Percentiles rank a stretch among this genome's conserved stretches.
These are phyloP conservation scores for Brachylomia viminalis DNA, from an alignment of 2,888 invertebrate genomes.

Conservation along the genomic window DNA sequence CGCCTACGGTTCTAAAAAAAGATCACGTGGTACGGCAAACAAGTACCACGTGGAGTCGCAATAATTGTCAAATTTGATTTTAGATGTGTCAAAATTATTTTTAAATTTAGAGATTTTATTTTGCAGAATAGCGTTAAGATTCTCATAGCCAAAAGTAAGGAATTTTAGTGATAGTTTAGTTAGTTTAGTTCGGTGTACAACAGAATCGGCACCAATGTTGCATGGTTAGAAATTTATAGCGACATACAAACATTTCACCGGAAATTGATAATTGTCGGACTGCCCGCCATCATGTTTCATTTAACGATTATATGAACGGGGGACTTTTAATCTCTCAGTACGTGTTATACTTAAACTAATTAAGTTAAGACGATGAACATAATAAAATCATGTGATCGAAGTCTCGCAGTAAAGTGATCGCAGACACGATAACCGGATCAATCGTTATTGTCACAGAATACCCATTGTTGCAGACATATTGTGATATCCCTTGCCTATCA, in stretches of 20 bases:
- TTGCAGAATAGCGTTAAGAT: no score
- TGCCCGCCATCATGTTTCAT: constrained; percentile 1
- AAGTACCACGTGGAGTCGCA: no score
- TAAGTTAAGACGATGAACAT: no score
- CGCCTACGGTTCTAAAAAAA: no score
- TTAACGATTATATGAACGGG: not conserved
- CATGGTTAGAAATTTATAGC: constrained; percentile 23
- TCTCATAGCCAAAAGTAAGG: no score
- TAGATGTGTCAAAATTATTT: no score
- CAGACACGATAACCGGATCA: not conserved
- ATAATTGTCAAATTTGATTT: no score
- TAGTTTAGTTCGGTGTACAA: no score
- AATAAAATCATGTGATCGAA: constrained; percentile 1
- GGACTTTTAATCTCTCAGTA: not conserved
- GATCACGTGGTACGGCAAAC: no score
- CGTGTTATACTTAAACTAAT: not conserved
- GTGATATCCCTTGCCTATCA: not conserved
- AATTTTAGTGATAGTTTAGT: no score
- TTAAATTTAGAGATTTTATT: no score
- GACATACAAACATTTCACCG: not conserved
- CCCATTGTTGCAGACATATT: constrained; percentile 18
- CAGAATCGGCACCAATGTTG: no score
- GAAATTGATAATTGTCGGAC: constrained; percentile 10
- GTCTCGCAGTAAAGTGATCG: not conserved
- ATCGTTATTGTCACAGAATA: not conserved